Evolutionary conservation across 2,888 invertebrate genomes (phyloP).

Genomic region (Tetrapedia diversipes): DNA sequence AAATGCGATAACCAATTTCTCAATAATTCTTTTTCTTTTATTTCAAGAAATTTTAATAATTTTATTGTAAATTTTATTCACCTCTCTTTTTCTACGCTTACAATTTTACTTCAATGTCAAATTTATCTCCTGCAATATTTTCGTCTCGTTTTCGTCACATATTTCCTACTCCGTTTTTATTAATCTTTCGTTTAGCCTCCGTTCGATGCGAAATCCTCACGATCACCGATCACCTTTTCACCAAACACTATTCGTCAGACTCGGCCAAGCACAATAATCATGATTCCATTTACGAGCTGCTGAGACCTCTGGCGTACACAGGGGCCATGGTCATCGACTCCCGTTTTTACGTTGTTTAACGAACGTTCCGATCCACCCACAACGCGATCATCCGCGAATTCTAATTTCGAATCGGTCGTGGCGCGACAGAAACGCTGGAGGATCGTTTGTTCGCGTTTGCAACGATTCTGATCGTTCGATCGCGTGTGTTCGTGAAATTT

Average conservation of each 20-base stretch:
- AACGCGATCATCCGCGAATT: not conserved
- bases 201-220: too few species aligned
- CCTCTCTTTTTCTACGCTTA: too few species aligned
- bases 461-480: conserved; percentile 6
- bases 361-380: conserved; percentile 2
- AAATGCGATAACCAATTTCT: too few species aligned
- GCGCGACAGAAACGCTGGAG: not conserved
- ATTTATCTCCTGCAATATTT: too few species aligned
- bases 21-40: too few species aligned
- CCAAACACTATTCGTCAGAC: conserved; percentile 1
- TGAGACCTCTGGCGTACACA: not conserved
- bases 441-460: conserved; percentile 3
- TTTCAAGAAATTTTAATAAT: too few species aligned
- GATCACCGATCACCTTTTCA: not conserved
- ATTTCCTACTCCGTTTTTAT: too few species aligned
- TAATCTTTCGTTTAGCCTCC: too few species aligned
- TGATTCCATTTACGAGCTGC: not conserved
- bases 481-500: conserved; percentile 27
- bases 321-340: not conserved
- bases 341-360: conserved; percentile 14
- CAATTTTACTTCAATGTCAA: too few species aligned
- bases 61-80: too few species aligned
- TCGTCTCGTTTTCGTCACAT: too few species aligned
- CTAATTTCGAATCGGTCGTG: conserved; percentile 7
- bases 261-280: conserved; percentile 41